A percentile compares a stretch with the other conserved stretches of the same genome.
These are phyloP conservation scores for Plectrocnemia conspersa DNA, from an alignment of 1,140 invertebrate genomes.

Conservation along the genomic window DNA sequence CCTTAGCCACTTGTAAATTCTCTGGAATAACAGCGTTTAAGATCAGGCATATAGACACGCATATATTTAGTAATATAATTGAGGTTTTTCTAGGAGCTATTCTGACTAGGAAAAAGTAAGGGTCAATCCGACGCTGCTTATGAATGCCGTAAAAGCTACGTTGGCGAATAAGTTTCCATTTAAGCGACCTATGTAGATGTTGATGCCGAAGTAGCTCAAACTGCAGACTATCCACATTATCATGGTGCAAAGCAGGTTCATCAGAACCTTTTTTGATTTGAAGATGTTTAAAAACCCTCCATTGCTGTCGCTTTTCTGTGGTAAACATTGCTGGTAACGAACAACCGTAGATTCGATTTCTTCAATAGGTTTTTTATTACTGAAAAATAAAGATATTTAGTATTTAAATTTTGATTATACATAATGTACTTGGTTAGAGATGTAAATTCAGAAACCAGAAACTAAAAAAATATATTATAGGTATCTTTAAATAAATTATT, in stretches of 20 bases:
- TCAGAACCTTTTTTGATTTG: constrained; percentile 65
- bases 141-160: constrained; percentile 62
- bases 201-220: constrained; percentile 69
- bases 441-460: too few species aligned
- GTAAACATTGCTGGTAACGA: constrained; percentile 38
- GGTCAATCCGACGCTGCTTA: constrained; percentile 65
- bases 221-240: constrained; percentile 71
- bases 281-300: constrained; percentile 65
- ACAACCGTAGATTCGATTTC: constrained; percentile 49
- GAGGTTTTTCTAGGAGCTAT: constrained; percentile 59
- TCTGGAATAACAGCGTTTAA: constrained; percentile 54
- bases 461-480: too few species aligned
- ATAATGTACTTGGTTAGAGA: too few species aligned
- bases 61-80: constrained; percentile 56
- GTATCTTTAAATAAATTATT: too few species aligned
- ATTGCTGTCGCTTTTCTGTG: constrained; percentile 44
- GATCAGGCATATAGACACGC: constrained; percentile 59
- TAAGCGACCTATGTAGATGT: constrained; percentile 67
- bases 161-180: constrained; percentile 70
- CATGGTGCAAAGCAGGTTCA: constrained; percentile 66
- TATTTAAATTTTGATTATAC: too few species aligned
- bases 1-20: constrained; percentile 3
- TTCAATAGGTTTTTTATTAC: constrained; percentile 53
- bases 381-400: too few species aligned
- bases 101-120: constrained; percentile 61